These are phyloP conservation scores for Kuschelorhynchus macadamiae DNA, from an alignment of 2,888 invertebrate species.

Conservation along the genomic window DNA sequence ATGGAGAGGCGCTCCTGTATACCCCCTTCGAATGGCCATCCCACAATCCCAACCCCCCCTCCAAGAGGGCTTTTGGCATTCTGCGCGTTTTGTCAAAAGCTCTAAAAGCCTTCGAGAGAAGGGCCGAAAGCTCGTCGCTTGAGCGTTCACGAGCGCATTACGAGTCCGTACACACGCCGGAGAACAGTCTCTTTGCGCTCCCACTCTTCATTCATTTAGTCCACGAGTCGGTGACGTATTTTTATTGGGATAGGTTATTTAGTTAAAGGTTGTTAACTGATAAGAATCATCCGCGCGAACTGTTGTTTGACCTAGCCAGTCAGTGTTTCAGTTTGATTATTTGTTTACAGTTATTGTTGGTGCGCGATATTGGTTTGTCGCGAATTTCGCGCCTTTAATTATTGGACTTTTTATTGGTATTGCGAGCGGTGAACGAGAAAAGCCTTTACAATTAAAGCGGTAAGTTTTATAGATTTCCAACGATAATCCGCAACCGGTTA, in stretches of 20 bases:
- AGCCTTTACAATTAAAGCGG: constrained; percentile 50
- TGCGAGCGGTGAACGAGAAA: constrained; percentile 23
- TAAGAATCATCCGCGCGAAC: constrained; percentile 9
- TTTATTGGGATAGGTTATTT: constrained; percentile 40
- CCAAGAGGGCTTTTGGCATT: constrained; percentile 40
- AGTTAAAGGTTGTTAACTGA: constrained; percentile 34
- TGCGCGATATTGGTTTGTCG: constrained; percentile 15
- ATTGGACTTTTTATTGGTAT: constrained; percentile 23
- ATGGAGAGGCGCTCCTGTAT: constrained; percentile 43
- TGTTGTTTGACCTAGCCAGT: constrained; percentile 17
- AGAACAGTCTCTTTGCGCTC: constrained; percentile 9
- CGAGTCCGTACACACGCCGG: constrained; percentile 30
- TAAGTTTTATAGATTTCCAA: constrained; percentile 23
- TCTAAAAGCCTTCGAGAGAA: constrained; percentile 41
- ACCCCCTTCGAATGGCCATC: constrained; percentile 43
- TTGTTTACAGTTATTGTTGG: constrained; percentile 12
- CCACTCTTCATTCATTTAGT: constrained; percentile 1
- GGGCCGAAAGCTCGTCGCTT: constrained; percentile 31
- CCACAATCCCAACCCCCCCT: constrained; percentile 31
- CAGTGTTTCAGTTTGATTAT: constrained; percentile 21
- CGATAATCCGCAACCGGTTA: too few species aligned
- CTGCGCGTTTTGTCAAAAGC: constrained; percentile 47
- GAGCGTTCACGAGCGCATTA: constrained; percentile 32
- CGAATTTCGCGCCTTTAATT: constrained; percentile 25
- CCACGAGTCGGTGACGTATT: constrained; percentile 24